Conservation (phyloP, 2,888 invertebrate genomes). For the Drosophila mimica region DNA sequence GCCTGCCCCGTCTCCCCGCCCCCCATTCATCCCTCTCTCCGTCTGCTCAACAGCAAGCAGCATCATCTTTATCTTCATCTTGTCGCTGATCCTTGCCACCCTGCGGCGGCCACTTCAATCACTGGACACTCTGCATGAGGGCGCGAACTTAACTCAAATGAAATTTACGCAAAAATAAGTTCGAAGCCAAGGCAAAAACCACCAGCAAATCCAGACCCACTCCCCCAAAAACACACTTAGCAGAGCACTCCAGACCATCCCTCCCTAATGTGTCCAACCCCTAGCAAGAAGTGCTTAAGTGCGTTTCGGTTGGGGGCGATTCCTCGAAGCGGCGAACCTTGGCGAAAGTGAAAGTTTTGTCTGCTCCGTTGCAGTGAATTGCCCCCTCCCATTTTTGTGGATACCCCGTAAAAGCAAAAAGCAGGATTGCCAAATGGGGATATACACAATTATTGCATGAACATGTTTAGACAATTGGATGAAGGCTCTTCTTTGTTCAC, state of each 20-base stretch:
- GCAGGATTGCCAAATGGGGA: not conserved
- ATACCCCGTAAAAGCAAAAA: conserved; percentile 29
- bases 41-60: not conserved
- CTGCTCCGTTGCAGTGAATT: conserved; percentile 38
- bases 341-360: conserved; percentile 54
- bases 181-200: conserved; percentile 20
- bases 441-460: not conserved
- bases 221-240: not conserved
- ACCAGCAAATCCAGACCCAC: not conserved
- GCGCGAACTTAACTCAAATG: conserved; percentile 56
- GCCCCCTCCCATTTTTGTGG: not conserved
- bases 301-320: conserved; percentile 16
- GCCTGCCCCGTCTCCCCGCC: not conserved
- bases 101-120: conserved; percentile 56
- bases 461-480: not conserved
- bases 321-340: conserved; percentile 3
- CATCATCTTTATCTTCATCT: not conserved
- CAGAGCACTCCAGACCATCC: not conserved
- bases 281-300: conserved; percentile 27
- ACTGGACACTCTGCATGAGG: conserved; percentile 32
- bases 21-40: not conserved
- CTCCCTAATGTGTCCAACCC: not conserved
- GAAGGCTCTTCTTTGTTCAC: not conserved
- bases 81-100: conserved; percentile 29
- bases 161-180: conserved; percentile 61